A percentile compares a stretch with the other conserved stretches of the same genome.
Evolutionary conservation across 53 echinoderm and acorn worm species (phyloP).

Genomic region (Holothuria scabra): DNA sequence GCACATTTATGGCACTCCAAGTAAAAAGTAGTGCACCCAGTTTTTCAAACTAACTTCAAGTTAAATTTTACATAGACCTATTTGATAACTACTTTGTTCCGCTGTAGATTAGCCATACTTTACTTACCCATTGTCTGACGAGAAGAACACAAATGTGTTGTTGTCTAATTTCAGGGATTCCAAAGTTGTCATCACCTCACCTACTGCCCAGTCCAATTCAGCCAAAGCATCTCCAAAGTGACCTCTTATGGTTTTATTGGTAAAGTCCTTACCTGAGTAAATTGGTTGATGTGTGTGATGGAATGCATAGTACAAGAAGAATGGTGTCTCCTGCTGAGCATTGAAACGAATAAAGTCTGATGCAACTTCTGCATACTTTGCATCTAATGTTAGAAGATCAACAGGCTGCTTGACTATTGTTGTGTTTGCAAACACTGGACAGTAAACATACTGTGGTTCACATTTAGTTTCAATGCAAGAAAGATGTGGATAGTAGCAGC

Average conservation of each 20-base stretch:
- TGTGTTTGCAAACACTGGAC: conserved; percentile 67
- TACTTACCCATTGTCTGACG: conserved; percentile 70
- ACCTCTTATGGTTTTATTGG: conserved; percentile 32
- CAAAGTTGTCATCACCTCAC: conserved; percentile 50
- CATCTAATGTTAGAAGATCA: conserved; percentile 63
- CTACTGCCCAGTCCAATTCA: conserved; percentile 58
- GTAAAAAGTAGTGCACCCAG: no score
- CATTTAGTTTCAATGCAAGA: conserved; percentile 47
- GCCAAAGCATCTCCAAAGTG: conserved; percentile 54
- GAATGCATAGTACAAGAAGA: conserved; percentile 84
- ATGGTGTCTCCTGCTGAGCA: conserved; percentile 56
- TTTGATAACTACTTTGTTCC: neutral
- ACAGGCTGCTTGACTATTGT: conserved; percentile 80
- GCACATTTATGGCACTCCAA: no score
- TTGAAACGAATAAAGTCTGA: conserved; percentile 61
- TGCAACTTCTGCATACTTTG: conserved; percentile 63
- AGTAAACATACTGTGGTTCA: conserved; percentile 46
- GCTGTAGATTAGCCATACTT: neutral
- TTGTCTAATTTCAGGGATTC: conserved; percentile 41
- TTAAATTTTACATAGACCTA: no score
- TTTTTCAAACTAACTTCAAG: no score
- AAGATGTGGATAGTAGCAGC: conserved; percentile 75
- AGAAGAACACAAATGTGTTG: conserved; percentile 62
- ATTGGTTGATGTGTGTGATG: conserved; percentile 61
- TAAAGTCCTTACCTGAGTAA: conserved; percentile 43